Evolutionary conservation across 2,113 vertebrate genomes (phyloP), one percentile per base, ranked within the genome.

Genomic region (Oxygymnocypris stewartii): DNA sequence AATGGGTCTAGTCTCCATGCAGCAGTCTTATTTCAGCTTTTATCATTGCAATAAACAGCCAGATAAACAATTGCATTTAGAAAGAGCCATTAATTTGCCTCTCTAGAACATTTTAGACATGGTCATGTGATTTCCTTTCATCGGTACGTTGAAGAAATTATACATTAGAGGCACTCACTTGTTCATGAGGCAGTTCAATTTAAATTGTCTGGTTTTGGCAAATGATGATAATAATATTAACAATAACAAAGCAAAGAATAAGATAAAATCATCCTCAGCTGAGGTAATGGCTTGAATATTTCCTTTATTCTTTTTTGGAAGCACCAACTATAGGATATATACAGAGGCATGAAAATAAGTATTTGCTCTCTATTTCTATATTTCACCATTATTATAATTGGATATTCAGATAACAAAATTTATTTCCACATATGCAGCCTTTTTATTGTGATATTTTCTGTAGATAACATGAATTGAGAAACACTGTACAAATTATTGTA

Each of bases 171-270:
- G 92, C 90, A 90, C 90, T 92, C 92, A 91, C 92, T 92, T 91
- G 92, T 93, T 93, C 90, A 85, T 85, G 88, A 65, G 81, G 84
- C 92, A 92, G 93, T 94, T 94, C 93, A 92, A 90, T 94, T 94
- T 93, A 92, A 95, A 95, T 94, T 94, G 93, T 88, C 87, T 63
- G 85, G 91, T 86, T 91, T 89, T 40, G 84, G 85, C 87, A 77
- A 89, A 89, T 90, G 65, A 80, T 23, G 84, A 88, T 84, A 85
- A 82, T 87, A 73, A 87, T 84, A 91, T 91, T 91, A 89, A 81
- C 88, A 82, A 40, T 42, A 71, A 83, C 54, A 54, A n/a, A 71
- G 44, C 28, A 14, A 16, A 67, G 84, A 87, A 87, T 88, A 76
- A 54, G 28, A 83, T 71, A 51, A 83, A 83, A 71, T 13, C 42